Evolutionary conservation across 2,113 vertebrate genomes (phyloP), one percentile per base, ranked within the genome.

Genomic region (Cynocephalus volans): DNA sequence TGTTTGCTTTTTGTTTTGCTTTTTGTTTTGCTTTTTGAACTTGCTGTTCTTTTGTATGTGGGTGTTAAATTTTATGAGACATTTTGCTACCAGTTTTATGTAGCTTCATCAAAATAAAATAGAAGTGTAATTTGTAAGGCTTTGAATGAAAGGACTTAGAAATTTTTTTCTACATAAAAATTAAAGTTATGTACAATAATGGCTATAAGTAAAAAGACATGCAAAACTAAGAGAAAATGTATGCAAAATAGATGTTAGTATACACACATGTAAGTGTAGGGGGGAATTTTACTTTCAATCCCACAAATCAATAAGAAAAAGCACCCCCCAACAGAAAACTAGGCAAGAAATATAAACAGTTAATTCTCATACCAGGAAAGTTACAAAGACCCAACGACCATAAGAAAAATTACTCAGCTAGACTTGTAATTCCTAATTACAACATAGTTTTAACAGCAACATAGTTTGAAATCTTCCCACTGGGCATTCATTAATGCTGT

Each of bases 71-170:
- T 64, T 70, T 77, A 41, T 54, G 28, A 88, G 85, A n/a, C 50
- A 19, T 93, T 82, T 90, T 80, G 24, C 67, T n/a, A 48, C 88
- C 54, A 58, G 19, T 67, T 72, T 89, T 88, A 84, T 52, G 5
- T 87, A 60, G 28, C 50, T 89, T 82, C 73, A 94, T 76, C 77
- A 92, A 90, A 88, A 82, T 50, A 86, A 86, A 21, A 45, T 24
- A 92, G 60, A 90, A 84, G 5, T 60, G 0, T 85, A 87, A 90
- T 69, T 79, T 65, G 1, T 58, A 41, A 41, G 41, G 41, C 41
- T 31, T 69, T 45, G 77, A 84, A 54, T 50, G 4, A 48, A 45
- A 84, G 3, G 1, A 60, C 14, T 4, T 79, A 31, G 1, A 58
- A 75, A 11, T 3, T 41, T 17, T 84, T 58, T 36, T 69, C 8